A percentile compares a stretch with the other conserved stretches of the same genome.
Conservation (phyloP, 2,888 invertebrate species). For the Sarcophaga rosellei region DNA sequence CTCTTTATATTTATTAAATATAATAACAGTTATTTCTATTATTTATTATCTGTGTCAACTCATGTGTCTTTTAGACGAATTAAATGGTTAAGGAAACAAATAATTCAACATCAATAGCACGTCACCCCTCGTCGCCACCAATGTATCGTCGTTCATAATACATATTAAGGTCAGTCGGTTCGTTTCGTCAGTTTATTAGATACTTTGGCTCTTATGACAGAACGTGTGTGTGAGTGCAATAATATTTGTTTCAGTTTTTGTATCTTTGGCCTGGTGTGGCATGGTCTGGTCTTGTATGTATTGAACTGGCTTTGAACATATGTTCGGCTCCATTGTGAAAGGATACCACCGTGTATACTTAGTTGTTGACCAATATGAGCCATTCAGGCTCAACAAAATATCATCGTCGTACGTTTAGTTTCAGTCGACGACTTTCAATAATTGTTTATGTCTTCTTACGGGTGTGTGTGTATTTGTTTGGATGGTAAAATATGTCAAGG, state of each 20-base stretch:
- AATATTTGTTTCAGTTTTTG: background rate
- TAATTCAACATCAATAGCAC: constrained; percentile 31
- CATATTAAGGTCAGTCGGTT: constrained; percentile 49
- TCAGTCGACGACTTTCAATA: constrained; percentile 19
- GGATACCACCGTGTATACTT: too few species aligned
- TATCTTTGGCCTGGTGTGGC: background rate
- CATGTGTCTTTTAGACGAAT: constrained; percentile 17
- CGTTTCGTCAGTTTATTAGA: background rate
- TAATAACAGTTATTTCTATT: constrained; percentile 20
- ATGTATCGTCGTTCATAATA: constrained; percentile 42
- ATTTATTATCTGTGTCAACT: constrained; percentile 25
- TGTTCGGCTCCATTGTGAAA: too few species aligned
- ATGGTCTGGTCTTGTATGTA: background rate
- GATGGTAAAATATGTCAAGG: constrained; percentile 57
- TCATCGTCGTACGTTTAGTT: background rate
- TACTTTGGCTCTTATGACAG: background rate
- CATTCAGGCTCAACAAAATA: background rate
- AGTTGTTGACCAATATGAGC: background rate
- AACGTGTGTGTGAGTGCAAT: background rate
- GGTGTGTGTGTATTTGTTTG: background rate
- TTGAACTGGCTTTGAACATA: background rate
- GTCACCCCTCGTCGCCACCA: background rate
- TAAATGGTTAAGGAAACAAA: constrained; percentile 35
- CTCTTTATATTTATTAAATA: constrained; percentile 14
- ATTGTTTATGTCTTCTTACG: constrained; percentile 29